These are phyloP conservation scores for Sturnira hondurensis DNA, from an alignment of 2,113 vertebrate species.

Conservation along the genomic window DNA sequence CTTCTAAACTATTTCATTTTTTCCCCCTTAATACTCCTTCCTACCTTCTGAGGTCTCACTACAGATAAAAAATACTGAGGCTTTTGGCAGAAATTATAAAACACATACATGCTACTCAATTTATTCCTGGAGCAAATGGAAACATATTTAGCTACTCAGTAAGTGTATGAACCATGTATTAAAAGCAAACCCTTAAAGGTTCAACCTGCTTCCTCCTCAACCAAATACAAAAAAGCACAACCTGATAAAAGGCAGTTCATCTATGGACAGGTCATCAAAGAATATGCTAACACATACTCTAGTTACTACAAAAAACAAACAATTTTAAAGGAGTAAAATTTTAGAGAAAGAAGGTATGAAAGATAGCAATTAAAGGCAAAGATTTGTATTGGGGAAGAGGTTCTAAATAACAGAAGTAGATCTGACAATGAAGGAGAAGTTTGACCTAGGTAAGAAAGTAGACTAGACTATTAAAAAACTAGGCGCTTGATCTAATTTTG, in stretches of 20 bases:
- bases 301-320: background rate
- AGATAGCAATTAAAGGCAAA: background rate
- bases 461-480: background rate
- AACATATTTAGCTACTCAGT: background rate
- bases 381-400: background rate
- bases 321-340: background rate
- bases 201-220: background rate
- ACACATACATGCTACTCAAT: background rate
- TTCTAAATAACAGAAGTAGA: background rate
- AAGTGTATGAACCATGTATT: background rate
- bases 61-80: background rate
- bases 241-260: background rate
- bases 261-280: background rate
- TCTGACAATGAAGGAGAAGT: background rate
- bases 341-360: background rate
- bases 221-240: background rate
- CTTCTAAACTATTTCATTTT: background rate
- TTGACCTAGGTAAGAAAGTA: constrained; percentile 11
- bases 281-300: background rate
- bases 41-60: background rate
- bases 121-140: constrained; percentile 10
- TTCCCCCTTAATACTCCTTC: background rate
- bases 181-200: background rate
- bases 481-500: background rate
- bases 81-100: constrained; percentile 31